Evolutionary conservation across 1,140 invertebrate genomes (phyloP).

Genomic region (Pogonus chalceus): DNA sequence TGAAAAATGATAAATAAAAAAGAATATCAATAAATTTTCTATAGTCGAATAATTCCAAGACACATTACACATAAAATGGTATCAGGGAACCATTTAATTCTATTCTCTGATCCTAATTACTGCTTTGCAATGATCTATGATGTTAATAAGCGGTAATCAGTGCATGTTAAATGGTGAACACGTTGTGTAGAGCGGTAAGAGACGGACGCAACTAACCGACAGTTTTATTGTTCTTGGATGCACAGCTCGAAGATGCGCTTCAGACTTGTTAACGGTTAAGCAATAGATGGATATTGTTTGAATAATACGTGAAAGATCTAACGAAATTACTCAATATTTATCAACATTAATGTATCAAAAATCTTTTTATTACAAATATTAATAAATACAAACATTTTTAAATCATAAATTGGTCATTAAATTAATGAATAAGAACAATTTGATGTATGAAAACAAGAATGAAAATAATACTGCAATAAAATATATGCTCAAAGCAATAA

Average conservation of each 20-base stretch:
- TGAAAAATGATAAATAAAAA: too few relatives aligned
- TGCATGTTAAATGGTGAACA: neutral
- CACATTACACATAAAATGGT: neutral
- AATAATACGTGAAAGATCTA: neutral
- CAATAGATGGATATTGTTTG: neutral
- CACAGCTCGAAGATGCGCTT: neutral
- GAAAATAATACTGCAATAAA: too few relatives aligned
- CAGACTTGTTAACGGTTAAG: neutral
- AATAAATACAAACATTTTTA: too few relatives aligned
- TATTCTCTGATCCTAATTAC: neutral
- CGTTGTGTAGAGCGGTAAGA: too few relatives aligned
- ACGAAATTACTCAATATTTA: neutral
- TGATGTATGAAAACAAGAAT: too few relatives aligned
- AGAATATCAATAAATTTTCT: too few relatives aligned
- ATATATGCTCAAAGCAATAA: too few relatives aligned
- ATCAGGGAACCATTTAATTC: neutral
- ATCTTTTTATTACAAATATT: neutral
- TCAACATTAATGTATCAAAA: neutral
- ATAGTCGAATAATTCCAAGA: too few relatives aligned
- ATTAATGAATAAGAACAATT: too few relatives aligned
- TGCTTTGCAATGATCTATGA: neutral
- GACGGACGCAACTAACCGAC: neutral
- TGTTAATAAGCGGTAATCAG: neutral
- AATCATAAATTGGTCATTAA: too few relatives aligned
- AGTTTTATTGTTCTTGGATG: neutral